A percentile compares a stretch with the other conserved stretches of the same genome.
Evolutionary conservation across 2,113 vertebrate genomes (phyloP).

Genomic region (Coracopsis vasa): DNA sequence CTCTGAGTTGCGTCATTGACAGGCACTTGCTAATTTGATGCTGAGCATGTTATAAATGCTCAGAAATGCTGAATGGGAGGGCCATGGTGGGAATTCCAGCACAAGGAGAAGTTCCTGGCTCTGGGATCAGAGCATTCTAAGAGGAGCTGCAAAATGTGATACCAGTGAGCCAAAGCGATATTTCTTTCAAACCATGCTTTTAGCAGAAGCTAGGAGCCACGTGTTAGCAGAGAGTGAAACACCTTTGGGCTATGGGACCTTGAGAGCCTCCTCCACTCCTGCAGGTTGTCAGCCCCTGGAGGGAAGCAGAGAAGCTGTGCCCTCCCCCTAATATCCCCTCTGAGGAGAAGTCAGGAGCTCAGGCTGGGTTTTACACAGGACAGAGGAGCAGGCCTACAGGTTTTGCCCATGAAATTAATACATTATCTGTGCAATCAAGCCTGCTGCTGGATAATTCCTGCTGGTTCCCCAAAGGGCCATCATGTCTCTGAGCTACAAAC

Average conservation of each 20-base stretch:
- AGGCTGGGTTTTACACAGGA: not conserved
- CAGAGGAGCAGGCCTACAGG: not conserved
- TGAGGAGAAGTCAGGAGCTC: not conserved
- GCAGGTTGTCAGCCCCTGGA: not conserved
- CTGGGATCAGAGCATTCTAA: not conserved
- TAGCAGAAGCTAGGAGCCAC: not conserved
- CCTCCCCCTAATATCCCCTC: not conserved
- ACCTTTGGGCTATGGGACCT: not conserved
- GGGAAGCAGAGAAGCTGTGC: not conserved
- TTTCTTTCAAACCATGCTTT: not conserved
- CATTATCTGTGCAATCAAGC: not conserved
- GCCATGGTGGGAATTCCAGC: not conserved
- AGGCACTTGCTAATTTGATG: not conserved
- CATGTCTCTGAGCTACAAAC: not conserved
- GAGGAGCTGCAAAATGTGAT: not conserved
- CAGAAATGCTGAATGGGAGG: not conserved
- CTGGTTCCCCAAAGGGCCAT: not conserved
- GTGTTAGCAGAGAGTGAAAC: not conserved
- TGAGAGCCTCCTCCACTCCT: accelerated
- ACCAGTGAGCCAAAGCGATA: no score
- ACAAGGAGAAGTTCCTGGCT: not conserved
- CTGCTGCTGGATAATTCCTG: not conserved
- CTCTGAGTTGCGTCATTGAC: not conserved
- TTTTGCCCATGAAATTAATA: not conserved
- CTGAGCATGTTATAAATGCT: not conserved